Evolutionary conservation across 2,888 invertebrate genomes (phyloP).

Genomic region (Agonopterix heracliana): DNA sequence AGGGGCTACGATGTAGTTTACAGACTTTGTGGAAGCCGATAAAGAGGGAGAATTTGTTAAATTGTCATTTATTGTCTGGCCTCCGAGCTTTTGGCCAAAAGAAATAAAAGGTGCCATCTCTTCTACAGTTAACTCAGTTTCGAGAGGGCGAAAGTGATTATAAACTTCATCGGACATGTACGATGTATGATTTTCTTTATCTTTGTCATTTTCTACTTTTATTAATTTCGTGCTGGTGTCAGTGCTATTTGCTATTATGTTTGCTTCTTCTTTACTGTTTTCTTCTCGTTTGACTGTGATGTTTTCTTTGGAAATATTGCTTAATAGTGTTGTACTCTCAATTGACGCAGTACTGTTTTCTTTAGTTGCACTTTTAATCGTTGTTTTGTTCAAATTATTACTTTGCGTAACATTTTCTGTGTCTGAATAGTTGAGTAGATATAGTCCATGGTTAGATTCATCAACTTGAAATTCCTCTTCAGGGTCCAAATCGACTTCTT

Average conservation of each 20-base stretch:
- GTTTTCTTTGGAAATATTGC: slow-evolving; percentile 25
- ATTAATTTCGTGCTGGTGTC: slow-evolving; percentile 40
- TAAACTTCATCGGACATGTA: slow-evolving; percentile 79
- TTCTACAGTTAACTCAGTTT: slow-evolving; percentile 77
- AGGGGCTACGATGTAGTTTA: slow-evolving; percentile 60
- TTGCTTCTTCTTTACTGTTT: slow-evolving; percentile 38
- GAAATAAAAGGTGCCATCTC: slow-evolving; percentile 82
- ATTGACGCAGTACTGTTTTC: slow-evolving; percentile 26
- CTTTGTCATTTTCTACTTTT: slow-evolving; percentile 54
- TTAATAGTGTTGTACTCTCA: slow-evolving; percentile 24
- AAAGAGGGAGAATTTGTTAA: slow-evolving; percentile 62
- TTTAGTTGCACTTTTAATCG: slow-evolving; percentile 29
- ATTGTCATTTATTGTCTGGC: slow-evolving; percentile 55
- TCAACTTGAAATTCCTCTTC: slow-evolving; percentile 75
- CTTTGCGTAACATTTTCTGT: slow-evolving; percentile 56
- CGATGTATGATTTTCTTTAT: slow-evolving; percentile 69
- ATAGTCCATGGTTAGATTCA: slow-evolving; percentile 70
- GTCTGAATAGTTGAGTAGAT: slow-evolving; percentile 69
- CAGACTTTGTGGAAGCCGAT: slow-evolving; percentile 68
- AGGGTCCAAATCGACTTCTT: slow-evolving; percentile 64
- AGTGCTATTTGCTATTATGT: slow-evolving; percentile 52
- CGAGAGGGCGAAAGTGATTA: slow-evolving; percentile 79
- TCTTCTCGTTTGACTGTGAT: slow-evolving; percentile 25
- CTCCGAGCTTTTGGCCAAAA: slow-evolving; percentile 80
- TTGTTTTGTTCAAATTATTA: slow-evolving; percentile 39